These are phyloP conservation scores for Tiaroga cobitis DNA, from an alignment of 2,797 vertebrate genomes.

Conservation along the genomic window DNA sequence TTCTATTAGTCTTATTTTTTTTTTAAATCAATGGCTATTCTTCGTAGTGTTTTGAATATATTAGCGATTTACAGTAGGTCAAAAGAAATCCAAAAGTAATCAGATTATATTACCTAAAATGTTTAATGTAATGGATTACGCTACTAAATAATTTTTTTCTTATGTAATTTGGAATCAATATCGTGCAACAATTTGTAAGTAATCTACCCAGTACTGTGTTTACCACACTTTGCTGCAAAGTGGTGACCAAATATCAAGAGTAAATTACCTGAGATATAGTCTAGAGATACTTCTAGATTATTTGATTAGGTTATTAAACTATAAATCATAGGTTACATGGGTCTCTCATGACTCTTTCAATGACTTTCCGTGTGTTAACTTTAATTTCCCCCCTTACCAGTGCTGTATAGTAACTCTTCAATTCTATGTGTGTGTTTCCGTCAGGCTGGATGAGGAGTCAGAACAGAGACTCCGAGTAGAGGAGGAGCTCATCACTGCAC, in stretches of 20 bases:
- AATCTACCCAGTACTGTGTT: not conserved
- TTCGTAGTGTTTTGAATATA: not conserved
- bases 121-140: not conserved
- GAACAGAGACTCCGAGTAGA: slow-evolving; percentile 82
- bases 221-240: not conserved
- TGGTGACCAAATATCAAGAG: not conserved
- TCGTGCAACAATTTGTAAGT: not conserved
- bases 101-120: not conserved
- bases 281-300: not conserved
- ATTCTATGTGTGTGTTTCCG: slow-evolving; percentile 35
- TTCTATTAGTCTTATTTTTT: not conserved
- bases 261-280: not conserved
- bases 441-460: slow-evolving; percentile 88
- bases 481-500: slow-evolving; percentile 79
- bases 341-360: not conserved
- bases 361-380: not conserved
- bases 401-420: not conserved
- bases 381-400: not conserved
- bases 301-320: not conserved
- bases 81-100: not conserved
- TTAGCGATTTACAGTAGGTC: not conserved
- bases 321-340: not conserved
- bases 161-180: not conserved
- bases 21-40: not conserved
- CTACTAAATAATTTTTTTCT: not conserved